Evolutionary conservation across 2,113 vertebrate genomes (phyloP).

Genomic region (Macroglossus sobrinus): DNA sequence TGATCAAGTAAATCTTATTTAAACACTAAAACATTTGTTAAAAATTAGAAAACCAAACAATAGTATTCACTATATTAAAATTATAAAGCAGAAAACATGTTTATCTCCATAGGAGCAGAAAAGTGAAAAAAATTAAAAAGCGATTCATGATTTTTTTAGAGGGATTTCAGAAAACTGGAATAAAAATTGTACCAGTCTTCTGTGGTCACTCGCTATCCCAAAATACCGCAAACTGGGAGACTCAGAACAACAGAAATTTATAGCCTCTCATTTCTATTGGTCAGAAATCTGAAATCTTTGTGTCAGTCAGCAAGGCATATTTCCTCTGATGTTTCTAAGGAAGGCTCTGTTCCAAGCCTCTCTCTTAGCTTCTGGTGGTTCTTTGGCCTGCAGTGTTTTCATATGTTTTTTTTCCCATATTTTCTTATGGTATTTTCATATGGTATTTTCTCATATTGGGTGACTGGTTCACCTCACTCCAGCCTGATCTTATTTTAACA

Average conservation of each 20-base stretch:
- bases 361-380: not conserved
- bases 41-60: not conserved
- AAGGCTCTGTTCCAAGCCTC: not conserved
- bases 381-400: not conserved
- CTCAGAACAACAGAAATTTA: not conserved
- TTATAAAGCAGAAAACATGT: not conserved
- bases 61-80: not conserved
- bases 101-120: not conserved
- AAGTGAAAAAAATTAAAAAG: not conserved
- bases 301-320: accelerated
- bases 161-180: not conserved
- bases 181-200: not conserved
- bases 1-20: not conserved
- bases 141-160: not conserved
- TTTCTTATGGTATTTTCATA: not conserved
- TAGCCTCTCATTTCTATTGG: not conserved
- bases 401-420: not conserved
- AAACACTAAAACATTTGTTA: not conserved
- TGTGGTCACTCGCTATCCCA: not conserved
- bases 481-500: not conserved
- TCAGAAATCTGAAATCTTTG: not conserved
- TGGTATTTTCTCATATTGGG: not conserved
- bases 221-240: not conserved
- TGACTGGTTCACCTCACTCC: not conserved
- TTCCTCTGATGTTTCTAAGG: accelerated